Base-by-base conservation (phyloP, 2,888 invertebrate species). In the Callyntrura sp. region DNA sequence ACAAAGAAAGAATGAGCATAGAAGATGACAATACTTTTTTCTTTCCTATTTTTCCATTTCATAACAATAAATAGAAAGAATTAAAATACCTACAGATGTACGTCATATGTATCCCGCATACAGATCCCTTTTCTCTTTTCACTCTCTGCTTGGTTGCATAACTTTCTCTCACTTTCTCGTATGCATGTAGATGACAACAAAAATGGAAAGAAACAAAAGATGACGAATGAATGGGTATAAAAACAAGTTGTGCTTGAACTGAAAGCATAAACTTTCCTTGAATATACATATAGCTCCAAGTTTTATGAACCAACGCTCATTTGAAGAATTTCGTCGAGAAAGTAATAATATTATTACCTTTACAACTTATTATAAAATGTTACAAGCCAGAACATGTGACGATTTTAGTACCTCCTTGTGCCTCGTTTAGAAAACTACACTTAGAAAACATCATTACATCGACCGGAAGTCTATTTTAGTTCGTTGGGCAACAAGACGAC, bases 261-360 rank as follows among this genome's bases (percentile, higher is more conserved):
- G 0, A 73, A 0, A 23, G 45, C 11, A 82, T 81, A 73, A 87
- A 85, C 81, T 25, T 57, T n/a, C 62, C 73, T 25, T 65, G 62
- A 86, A 85, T 35, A 87, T 81, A 82, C 81, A 87, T 81, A n/a
- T n/a, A n/a, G n/a, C n/a, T n/a, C n/a, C n/a, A 70, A 87, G 87
- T 87, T 87, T 87, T 87, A 87, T 87, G 87, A 87, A 73, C 81
- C 87, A 65, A 82, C 28, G 82, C 81, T 70, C 81, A 70, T 82
- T 86, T 48, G 57, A 35, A 73, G 20, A 28, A 73, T 45, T n/a
- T 20, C 20, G 48, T 73, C 45, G 43, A 9, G 35, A 57, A 57
- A 45, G 62, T 3, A 48, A 45, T 82, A 73, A 48, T 73, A 73
- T 70, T n/a, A n/a, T n/a, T 65, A n/a, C n/a, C 9, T 3, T 20